Evolutionary conservation across 2,113 vertebrate species (phyloP).

Genomic region (Drymodes brunneopygia): DNA sequence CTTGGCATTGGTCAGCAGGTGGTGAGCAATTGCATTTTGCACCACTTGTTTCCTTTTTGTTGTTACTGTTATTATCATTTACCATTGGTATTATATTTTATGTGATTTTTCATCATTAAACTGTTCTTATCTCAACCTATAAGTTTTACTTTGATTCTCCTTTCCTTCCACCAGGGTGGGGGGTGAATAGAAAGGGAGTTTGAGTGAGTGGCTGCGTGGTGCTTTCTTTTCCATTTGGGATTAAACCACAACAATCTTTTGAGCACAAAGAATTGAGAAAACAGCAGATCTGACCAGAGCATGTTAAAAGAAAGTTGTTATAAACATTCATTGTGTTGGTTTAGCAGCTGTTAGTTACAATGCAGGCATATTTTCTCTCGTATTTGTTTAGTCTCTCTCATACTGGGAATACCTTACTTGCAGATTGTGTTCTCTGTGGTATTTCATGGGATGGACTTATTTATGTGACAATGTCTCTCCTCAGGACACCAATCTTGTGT

Average conservation of each 20-base stretch:
- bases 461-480: neutral
- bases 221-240: neutral
- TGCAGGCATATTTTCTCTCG: neutral
- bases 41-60: neutral
- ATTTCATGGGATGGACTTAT: neutral
- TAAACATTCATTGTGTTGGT: neutral
- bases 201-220: neutral
- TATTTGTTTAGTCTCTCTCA: neutral
- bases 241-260: neutral
- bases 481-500: neutral
- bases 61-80: neutral
- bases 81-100: neutral
- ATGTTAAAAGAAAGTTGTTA: neutral
- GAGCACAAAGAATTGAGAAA: neutral
- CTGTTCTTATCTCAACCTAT: neutral
- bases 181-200: neutral
- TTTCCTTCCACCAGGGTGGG: fast-evolving
- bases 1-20: neutral
- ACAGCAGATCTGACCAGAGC: neutral
- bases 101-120: neutral
- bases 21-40: neutral
- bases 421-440: neutral
- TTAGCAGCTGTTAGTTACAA: neutral
- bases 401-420: fast-evolving
- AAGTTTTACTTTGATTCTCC: neutral